Percentiles rank a stretch among this genome's conserved stretches.
These are phyloP conservation scores for Sinosuthora webbiana DNA, from an alignment of 2,113 vertebrate species.

Conservation along the genomic window DNA sequence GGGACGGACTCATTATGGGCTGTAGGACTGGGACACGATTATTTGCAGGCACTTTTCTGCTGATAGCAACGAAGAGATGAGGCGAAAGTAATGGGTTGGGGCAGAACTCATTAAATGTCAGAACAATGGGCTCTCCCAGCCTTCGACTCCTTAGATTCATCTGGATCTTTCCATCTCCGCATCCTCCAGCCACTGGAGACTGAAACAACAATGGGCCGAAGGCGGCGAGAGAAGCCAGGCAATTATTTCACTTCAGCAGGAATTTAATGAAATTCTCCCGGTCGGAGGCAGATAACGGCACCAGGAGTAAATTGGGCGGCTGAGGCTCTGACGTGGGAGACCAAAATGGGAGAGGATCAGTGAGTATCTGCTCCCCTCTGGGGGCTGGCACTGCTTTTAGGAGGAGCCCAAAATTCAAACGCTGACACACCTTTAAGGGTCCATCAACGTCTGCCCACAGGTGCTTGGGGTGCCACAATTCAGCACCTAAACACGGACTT, in stretches of 20 bases:
- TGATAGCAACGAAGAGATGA: conserved; percentile 27
- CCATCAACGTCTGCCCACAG: accelerated
- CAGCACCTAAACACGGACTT: background rate
- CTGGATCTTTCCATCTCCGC: conserved; percentile 31
- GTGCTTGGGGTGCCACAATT: background rate
- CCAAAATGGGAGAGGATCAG: background rate
- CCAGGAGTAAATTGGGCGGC: background rate
- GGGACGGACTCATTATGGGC: conserved; percentile 26
- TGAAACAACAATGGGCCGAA: background rate
- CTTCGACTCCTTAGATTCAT: conserved; percentile 26
- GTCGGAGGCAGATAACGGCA: background rate
- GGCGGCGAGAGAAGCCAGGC: background rate
- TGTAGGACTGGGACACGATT: background rate
- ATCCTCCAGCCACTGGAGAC: conserved; percentile 35
- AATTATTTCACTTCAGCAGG: conserved; percentile 30
- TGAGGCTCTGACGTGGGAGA: background rate
- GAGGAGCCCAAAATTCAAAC: background rate
- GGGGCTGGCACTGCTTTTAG: background rate
- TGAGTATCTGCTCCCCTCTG: background rate
- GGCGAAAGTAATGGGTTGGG: conserved; percentile 10
- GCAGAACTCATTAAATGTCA: conserved; percentile 47
- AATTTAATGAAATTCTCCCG: background rate
- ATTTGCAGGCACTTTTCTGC: conserved; percentile 3
- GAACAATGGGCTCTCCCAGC: conserved; percentile 32
- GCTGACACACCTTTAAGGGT: background rate